A percentile compares a stretch with the other conserved stretches of the same genome.
phyloP scores from a whole-genome alignment of 2,797 vertebrate genomes.

The Rallus crepitans region DNA sequence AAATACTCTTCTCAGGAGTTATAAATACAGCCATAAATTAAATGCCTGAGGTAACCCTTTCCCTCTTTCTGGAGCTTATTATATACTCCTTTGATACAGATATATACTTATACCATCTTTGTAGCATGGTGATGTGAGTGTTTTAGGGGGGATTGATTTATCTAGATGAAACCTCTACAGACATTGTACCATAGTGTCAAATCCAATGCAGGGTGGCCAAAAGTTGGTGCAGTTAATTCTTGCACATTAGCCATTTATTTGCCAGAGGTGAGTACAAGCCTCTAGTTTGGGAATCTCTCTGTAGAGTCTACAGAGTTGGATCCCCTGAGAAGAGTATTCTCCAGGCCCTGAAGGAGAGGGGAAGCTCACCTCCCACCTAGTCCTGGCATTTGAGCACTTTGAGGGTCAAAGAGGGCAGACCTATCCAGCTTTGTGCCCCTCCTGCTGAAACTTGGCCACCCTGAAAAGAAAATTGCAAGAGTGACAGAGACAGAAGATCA shows the following conservation, averaged over 20 bases:
- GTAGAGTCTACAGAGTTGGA: not conserved
- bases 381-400: not conserved
- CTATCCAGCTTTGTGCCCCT: not conserved
- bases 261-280: not conserved
- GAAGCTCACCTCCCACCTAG: not conserved
- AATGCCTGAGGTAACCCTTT: not conserved
- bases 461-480: not conserved
- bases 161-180: not conserved
- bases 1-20: not conserved
- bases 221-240: not conserved
- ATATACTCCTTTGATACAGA: not conserved
- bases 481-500: not conserved
- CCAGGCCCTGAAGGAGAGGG: not conserved
- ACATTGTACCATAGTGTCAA: not conserved
- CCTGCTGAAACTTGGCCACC: not conserved
- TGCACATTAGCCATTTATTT: accelerated
- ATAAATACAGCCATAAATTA: not conserved
- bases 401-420: not conserved
- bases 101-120: not conserved
- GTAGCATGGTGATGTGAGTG: not conserved
- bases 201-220: accelerated
- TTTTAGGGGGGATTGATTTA: not conserved
- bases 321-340: not conserved
- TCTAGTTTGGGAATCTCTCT: not conserved
- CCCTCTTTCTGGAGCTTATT: not conserved